These are phyloP conservation scores for Sarcophaga peregrina DNA, from an alignment of 1,140 invertebrate species.

Conservation along the genomic window DNA sequence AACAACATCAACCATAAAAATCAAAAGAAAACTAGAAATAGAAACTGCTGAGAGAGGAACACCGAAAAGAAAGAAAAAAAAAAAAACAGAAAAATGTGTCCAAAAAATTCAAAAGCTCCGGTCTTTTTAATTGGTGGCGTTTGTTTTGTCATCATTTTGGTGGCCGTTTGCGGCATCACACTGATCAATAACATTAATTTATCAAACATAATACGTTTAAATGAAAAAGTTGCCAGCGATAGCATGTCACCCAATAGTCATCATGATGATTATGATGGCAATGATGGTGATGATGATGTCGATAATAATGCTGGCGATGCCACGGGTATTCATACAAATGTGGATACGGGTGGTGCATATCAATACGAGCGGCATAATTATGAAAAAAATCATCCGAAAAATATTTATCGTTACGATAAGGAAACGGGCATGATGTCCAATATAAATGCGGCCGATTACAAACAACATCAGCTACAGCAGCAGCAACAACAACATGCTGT, in stretches of 20 bases:
- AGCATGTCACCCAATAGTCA: slow-evolving; percentile 52
- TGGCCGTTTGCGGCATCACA: slow-evolving; percentile 60
- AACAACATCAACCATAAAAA: not conserved
- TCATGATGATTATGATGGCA: slow-evolving; percentile 50
- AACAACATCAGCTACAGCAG: slow-evolving; percentile 35
- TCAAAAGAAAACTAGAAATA: not conserved
- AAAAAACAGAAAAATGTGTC: slow-evolving; percentile 56
- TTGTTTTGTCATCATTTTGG: slow-evolving; percentile 60
- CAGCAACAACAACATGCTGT: not conserved
- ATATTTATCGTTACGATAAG: slow-evolving; percentile 47
- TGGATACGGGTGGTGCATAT: not conserved
- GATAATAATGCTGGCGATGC: not conserved
- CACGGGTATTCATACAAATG: not conserved
- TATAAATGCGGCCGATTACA: not conserved
- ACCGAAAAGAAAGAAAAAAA: too few relatives aligned
- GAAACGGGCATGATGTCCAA: slow-evolving; percentile 26
- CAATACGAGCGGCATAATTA: not conserved
- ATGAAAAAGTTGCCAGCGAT: slow-evolving; percentile 65
- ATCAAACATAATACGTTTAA: slow-evolving; percentile 63
- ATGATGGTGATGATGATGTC: not conserved
- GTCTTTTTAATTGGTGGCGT: slow-evolving; percentile 60
- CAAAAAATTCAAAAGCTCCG: slow-evolving; percentile 60
- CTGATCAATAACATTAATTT: slow-evolving; percentile 64
- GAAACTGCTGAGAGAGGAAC: not conserved
- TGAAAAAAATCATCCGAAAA: slow-evolving; percentile 57